These are phyloP conservation scores for Rana temporaria DNA, from an alignment of 2,113 vertebrate genomes.

Conservation along the genomic window DNA sequence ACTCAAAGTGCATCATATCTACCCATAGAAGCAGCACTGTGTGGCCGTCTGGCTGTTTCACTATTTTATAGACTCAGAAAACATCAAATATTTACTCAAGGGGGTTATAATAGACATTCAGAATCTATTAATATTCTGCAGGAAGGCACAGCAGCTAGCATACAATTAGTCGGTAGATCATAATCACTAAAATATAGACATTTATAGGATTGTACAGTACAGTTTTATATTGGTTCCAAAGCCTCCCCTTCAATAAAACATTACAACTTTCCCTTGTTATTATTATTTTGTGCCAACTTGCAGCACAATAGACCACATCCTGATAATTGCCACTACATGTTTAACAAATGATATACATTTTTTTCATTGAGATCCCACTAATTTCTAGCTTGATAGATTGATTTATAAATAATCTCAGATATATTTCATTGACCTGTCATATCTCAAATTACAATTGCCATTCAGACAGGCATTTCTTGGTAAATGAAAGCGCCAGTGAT, in stretches of 20 bases:
- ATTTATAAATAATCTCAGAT: constrained; percentile 22
- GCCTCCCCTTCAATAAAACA: not conserved
- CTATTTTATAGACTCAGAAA: not conserved
- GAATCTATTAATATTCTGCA: not conserved
- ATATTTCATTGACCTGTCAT: constrained; percentile 24
- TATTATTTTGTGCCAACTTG: not conserved
- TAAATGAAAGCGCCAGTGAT: constrained; percentile 3
- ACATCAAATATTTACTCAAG: not conserved
- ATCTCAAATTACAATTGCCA: constrained; percentile 19
- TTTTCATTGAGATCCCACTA: not conserved
- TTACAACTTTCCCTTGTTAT: not conserved
- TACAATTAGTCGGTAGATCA: too few species aligned
- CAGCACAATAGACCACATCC: too few species aligned
- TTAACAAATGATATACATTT: not conserved
- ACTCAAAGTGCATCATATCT: not conserved
- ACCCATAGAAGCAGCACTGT: not conserved
- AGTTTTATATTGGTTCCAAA: too few species aligned
- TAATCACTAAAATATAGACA: too few species aligned
- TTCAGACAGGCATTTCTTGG: constrained; percentile 22
- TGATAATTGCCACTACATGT: not conserved
- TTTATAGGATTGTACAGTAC: too few species aligned
- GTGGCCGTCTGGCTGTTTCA: not conserved
- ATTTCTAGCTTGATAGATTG: not conserved
- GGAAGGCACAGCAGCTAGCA: not conserved
- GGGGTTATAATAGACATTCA: not conserved